Conservation (phyloP, 2,888 invertebrate genomes). For the Galerucella nymphaeae region DNA sequence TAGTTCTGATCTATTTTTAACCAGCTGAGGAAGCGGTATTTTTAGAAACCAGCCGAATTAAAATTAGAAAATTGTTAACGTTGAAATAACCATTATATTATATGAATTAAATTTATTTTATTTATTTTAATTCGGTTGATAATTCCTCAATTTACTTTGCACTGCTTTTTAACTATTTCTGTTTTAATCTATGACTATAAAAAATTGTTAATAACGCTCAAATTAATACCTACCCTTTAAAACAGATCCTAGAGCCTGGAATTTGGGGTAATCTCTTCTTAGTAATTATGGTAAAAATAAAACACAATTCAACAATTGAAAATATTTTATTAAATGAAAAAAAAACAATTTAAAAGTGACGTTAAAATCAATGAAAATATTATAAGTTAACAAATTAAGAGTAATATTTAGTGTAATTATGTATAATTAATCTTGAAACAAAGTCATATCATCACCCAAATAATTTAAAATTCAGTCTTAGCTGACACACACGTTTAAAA, state of each 20-base stretch:
- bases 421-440: conserved; percentile 29
- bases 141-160: neutral
- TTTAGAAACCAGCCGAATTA: conserved; percentile 59
- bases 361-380: conserved; percentile 33
- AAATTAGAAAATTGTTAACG: conserved; percentile 53
- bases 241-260: too few species aligned
- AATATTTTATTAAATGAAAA: conserved; percentile 47
- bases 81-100: conserved; percentile 7
- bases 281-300: neutral
- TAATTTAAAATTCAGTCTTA: neutral
- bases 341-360: conserved; percentile 37
- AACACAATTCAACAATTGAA: conserved; percentile 41
- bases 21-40: conserved; percentile 56
- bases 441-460: neutral
- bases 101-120: neutral
- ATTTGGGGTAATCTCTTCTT: too few species aligned
- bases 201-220: too few species aligned
- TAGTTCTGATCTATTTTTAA: conserved; percentile 59
- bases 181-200: too few species aligned
- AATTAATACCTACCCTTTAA: too few species aligned
- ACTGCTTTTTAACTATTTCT: too few species aligned
- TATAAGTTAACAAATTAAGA: conserved; percentile 45
- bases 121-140: neutral
- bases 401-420: conserved; percentile 35
- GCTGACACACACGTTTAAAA: neutral